Percentiles rank a stretch among this genome's conserved stretches.
phyloP scores from a whole-genome alignment of 2,113 vertebrate species.

The Rousettus leschenaultii region DNA sequence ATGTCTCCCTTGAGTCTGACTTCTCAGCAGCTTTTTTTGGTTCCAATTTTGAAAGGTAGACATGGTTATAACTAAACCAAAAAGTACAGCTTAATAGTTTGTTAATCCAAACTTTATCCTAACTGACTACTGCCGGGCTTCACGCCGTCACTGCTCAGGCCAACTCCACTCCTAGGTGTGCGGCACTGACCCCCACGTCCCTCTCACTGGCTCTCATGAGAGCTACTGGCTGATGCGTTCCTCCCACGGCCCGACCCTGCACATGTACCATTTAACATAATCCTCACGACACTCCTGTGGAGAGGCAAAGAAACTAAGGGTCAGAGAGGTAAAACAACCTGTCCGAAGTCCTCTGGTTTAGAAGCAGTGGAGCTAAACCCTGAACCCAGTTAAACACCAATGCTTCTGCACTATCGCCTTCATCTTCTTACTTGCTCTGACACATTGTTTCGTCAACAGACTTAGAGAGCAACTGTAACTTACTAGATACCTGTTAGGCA shows the following conservation, averaged over 20 bases:
- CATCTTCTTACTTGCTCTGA: not conserved
- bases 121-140: not conserved
- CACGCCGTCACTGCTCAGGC: not conserved
- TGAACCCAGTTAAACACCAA: not conserved
- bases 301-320: not conserved
- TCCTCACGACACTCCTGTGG: not conserved
- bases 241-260: not conserved
- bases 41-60: not conserved
- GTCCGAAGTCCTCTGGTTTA: not conserved
- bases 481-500: not conserved
- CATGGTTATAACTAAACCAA: constrained; percentile 10
- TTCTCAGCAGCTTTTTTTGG: not conserved
- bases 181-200: not conserved
- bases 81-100: not conserved
- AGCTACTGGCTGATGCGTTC: not conserved
- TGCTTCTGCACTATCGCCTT: not conserved
- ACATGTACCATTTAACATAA: not conserved
- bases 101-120: not conserved
- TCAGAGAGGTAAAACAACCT: not conserved
- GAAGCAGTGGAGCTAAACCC: not conserved
- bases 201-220: not conserved
- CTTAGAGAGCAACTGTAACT: not conserved
- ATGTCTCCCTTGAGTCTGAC: not conserved
- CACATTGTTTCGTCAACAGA: not conserved
- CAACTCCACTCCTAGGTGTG: not conserved